Conservation (phyloP, 2,113 vertebrate genomes). For the Apteryx mantelli region DNA sequence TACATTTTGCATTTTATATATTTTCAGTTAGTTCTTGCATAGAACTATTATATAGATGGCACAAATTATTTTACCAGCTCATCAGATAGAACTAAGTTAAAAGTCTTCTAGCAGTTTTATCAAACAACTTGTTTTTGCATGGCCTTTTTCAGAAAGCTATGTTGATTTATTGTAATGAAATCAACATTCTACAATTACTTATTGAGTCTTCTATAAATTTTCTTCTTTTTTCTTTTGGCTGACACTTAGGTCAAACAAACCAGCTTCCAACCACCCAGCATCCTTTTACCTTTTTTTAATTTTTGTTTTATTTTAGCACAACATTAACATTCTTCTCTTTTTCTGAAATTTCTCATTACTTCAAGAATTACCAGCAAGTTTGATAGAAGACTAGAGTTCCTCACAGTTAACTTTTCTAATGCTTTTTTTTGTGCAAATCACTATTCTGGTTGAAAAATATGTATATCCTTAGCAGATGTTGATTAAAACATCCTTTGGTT, state of each 20-base stretch:
- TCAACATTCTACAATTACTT: not conserved
- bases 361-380: not conserved
- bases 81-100: slow-evolving; percentile 26
- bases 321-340: not conserved
- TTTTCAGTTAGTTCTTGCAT: not conserved
- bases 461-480: not conserved
- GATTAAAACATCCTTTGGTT: not conserved
- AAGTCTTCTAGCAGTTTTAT: not conserved
- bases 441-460: not conserved
- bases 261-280: not conserved
- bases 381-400: not conserved
- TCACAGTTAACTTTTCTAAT: not conserved
- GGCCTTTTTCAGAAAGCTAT: not conserved
- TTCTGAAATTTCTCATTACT: not conserved
- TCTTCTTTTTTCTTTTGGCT: not conserved
- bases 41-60: not conserved
- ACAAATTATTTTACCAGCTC: not conserved
- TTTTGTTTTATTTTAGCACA: not conserved
- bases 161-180: slow-evolving; percentile 18
- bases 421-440: not conserved
- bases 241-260: not conserved
- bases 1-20: not conserved
- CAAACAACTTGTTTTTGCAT: not conserved
- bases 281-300: not conserved
- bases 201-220: not conserved